Evolutionary conservation across 2,888 invertebrate genomes (phyloP), one percentile per base, ranked within the genome.

Genomic region (Volucella zonaria): DNA sequence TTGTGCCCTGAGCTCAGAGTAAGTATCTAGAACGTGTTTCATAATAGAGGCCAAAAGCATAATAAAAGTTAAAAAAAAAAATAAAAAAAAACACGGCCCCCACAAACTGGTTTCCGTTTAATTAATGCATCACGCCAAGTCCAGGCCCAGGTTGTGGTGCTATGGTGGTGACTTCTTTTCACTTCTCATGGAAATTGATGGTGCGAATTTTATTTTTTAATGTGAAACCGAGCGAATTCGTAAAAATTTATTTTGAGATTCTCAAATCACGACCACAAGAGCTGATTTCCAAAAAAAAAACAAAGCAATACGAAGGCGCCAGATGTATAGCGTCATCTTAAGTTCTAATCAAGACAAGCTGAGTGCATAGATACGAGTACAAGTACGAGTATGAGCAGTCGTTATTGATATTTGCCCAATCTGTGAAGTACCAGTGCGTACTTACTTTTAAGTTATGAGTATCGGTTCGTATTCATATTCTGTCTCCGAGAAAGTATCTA

Each of bases 91-190:
- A 3, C 8, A 11, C 31, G 38, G 18, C 38, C 18, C 23, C 43
- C n/a, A 64, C 42, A 74, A 64, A 74, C 74, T 47, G 62, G 74
- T 74, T 74, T 74, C 54, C 3, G 12, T 31, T 47, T 62, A 54
- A 64, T 64, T 52, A 52, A 73, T 52, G 15, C 51, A 31, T 52
- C 61, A 61, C 40, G 31, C 0, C 6, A 31, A 6, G 31, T 56
- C 58, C 15, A 14, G n/a, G 42, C 8, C 51, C 38, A 42, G 52
- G 43, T 67, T 38, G 52, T 18, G 18, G 12, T 23, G 49, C 14
- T 40, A 49, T 9, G 10, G n/a, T 10, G 18, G 56, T 64, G 47
- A 64, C 54, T 58, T 70, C 31, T 49, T 23, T 59, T 47, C n/a
- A 8, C 3, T 64, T 62, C 52, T 43, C 31, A 11, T 31, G 9